phyloP scores from a whole-genome alignment of 2,888 invertebrate species.

The Pseudanteris insignis region DNA sequence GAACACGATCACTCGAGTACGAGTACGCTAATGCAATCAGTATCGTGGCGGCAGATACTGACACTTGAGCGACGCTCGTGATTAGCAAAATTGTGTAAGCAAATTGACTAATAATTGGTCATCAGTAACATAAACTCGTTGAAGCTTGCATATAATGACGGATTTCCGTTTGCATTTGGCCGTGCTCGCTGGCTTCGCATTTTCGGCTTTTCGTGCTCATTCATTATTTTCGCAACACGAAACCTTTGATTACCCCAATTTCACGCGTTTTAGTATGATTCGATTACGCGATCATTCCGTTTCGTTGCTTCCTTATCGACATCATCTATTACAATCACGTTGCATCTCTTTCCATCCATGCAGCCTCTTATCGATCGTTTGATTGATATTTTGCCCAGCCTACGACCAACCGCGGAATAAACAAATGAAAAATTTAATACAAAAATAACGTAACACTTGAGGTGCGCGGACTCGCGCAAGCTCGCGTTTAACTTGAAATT shows the following conservation, averaged over 20 bases:
- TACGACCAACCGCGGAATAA: too few species aligned
- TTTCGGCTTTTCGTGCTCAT: conserved; percentile 43
- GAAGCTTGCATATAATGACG: conserved; percentile 51
- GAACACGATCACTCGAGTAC: conserved; percentile 40
- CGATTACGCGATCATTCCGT: conserved; percentile 33
- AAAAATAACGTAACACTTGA: too few species aligned
- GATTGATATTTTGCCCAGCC: too few species aligned
- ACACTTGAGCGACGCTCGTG: conserved; percentile 52
- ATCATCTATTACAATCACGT: conserved; percentile 7
- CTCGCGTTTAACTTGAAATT: conserved; percentile 48
- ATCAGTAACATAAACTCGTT: conserved; percentile 53
- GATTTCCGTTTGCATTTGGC: conserved; percentile 52
- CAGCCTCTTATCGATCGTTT: conserved; percentile 8
- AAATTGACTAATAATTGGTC: conserved; percentile 60
- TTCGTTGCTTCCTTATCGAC: conserved; percentile 17
- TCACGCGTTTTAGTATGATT: conserved; percentile 37
- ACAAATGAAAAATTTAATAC: too few species aligned
- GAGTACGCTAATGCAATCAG: conserved; percentile 26
- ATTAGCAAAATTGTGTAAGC: conserved; percentile 60
- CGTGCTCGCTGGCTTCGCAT: conserved; percentile 40
- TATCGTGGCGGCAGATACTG: conserved; percentile 46
- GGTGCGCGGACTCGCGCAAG: too few species aligned
- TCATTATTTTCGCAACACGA: conserved; percentile 43
- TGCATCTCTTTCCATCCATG: not conserved
- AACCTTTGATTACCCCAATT: conserved; percentile 43